Evolutionary conservation across 2,888 invertebrate species (phyloP), one percentile per base, ranked within the genome.

Genomic region (Lobophora halterata): DNA sequence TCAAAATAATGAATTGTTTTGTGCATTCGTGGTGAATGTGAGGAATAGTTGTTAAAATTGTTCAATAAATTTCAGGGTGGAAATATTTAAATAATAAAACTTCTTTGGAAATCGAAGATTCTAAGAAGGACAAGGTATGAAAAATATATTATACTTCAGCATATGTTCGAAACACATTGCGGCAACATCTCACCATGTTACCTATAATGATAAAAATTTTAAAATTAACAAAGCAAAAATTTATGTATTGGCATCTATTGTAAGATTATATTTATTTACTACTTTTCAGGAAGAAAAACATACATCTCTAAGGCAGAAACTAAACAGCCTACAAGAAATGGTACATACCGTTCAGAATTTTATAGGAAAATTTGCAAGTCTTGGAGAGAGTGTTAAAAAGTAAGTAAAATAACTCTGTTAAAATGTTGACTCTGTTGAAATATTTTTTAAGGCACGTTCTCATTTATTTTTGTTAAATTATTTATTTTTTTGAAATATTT

Each of bases 341-440:
- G 95, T 98, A 10, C 94, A 96, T 61, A 93, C 94, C 33, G 97
- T 99, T 5, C 99, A 99, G 82, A 97, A 97, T 69, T 92, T 93
- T 3, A 93, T 99, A 41, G 98, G 97, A 30, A 93, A 93, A 69
- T 90, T 97, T 48, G 97, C 97, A 1, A 95, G 95, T 30, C 88
- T 97, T 29, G 93, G 96, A 27, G 98, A 99, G 80, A 92, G 94
- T 66, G 90, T 97, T 41, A 97, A 97, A 88, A 98, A 98, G 97
- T 97, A 88, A 86, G 89, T 80, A 28, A 21, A n/a, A n/a, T n/a
- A n/a, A n/a, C n/a, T n/a, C n/a, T n/a, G n/a, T n/a, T n/a, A n/a
- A n/a, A n/a, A n/a, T n/a, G n/a, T n/a, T n/a, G n/a, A n/a, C n/a
- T n/a, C n/a, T n/a, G n/a, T n/a, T n/a, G n/a, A n/a, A n/a, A n/a